phyloP scores from a whole-genome alignment of 2,113 vertebrate genomes.

The Vulpes vulpes region DNA sequence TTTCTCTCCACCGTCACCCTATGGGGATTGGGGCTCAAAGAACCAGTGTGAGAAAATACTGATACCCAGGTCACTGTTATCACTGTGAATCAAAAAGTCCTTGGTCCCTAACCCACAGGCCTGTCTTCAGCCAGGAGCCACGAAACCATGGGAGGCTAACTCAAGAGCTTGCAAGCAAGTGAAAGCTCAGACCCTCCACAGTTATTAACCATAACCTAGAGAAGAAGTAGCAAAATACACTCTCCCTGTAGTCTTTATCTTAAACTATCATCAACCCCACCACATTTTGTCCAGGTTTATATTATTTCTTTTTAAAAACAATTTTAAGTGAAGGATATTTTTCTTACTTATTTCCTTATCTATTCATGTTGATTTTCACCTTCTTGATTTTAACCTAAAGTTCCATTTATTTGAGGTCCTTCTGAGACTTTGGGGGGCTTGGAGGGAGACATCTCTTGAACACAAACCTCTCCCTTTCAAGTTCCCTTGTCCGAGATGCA shows the following conservation, averaged over 20 bases:
- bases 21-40: neutral
- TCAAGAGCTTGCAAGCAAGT: neutral
- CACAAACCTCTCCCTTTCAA: neutral
- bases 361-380: conserved; percentile 36
- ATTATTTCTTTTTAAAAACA: neutral
- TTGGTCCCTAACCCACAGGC: neutral
- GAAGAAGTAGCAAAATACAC: neutral
- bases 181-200: neutral
- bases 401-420: conserved; percentile 2
- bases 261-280: neutral
- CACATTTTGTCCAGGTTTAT: neutral
- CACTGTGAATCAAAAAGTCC: neutral
- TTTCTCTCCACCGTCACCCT: neutral
- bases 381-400: conserved; percentile 52
- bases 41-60: neutral
- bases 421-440: neutral
- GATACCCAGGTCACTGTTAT: neutral
- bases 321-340: neutral
- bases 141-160: neutral
- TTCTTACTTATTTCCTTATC: conserved; percentile 29
- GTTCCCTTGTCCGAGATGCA: neutral
- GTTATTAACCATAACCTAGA: neutral
- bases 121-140: neutral
- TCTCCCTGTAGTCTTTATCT: neutral
- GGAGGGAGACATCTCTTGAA: neutral